These are phyloP conservation scores for Trematomus bernacchii DNA, from an alignment of 2,797 vertebrate genomes.

Conservation along the genomic window DNA sequence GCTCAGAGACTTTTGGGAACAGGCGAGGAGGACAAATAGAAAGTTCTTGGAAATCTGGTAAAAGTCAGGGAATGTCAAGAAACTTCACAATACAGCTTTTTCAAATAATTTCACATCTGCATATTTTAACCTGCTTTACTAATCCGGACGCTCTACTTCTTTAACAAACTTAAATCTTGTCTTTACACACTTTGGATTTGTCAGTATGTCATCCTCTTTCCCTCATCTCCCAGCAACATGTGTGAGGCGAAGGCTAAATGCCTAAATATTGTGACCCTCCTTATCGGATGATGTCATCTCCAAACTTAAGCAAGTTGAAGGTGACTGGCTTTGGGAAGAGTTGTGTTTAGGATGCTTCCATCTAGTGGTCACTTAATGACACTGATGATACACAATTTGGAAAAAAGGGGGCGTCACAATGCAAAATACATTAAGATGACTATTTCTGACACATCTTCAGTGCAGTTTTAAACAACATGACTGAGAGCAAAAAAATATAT, in stretches of 20 bases:
- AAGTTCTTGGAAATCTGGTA: neutral
- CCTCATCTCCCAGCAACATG: neutral
- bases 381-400: constrained; percentile 27
- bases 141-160: neutral
- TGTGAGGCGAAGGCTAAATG: constrained; percentile 6
- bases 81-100: neutral
- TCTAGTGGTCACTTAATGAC: constrained; percentile 74
- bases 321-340: constrained; percentile 20
- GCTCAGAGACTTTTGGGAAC: constrained; percentile 14
- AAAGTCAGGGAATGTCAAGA: constrained; percentile 2
- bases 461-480: constrained; percentile 20
- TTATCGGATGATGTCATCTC: constrained; percentile 68
- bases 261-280: constrained; percentile 24
- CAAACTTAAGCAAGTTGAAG: constrained; percentile 45
- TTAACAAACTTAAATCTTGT: too few species aligned
- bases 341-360: constrained; percentile 78
- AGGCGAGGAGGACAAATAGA: neutral
- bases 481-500: constrained; percentile 6
- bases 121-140: neutral
- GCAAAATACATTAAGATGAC: neutral
- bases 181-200: neutral
- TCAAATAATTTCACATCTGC: neutral
- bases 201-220: neutral
- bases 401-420: neutral
- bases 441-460: constrained; percentile 18